Evolutionary conservation across 2,113 vertebrate species (phyloP).

Genomic region (Solea senegalensis): DNA sequence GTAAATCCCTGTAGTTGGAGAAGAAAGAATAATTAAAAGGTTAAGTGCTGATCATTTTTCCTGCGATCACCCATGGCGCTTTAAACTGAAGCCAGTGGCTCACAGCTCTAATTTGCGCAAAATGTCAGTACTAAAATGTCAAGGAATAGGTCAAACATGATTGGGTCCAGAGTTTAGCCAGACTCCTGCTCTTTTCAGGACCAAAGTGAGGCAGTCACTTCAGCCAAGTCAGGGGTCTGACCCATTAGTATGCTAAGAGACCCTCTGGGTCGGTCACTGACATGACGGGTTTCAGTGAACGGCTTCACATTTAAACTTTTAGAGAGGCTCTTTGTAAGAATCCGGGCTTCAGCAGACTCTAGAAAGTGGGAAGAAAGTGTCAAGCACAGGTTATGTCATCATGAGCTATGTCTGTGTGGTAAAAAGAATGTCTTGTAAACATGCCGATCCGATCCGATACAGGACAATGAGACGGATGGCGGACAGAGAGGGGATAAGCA

Average conservation of each 20-base stretch:
- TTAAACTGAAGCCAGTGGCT: constrained; percentile 65
- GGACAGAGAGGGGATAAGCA: too few species aligned
- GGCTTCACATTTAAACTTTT: constrained; percentile 4
- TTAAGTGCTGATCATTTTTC: constrained; percentile 76
- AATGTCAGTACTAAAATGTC: constrained; percentile 82
- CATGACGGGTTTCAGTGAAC: constrained; percentile 29
- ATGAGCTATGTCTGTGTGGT: too few species aligned
- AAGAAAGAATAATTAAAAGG: constrained; percentile 81
- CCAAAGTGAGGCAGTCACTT: constrained; percentile 50
- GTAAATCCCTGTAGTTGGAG: constrained; percentile 57
- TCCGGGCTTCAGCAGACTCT: neutral
- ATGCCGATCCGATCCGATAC: too few species aligned
- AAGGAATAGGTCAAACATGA: constrained; percentile 78
- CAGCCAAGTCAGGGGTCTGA: constrained; percentile 31
- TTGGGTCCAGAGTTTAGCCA: constrained; percentile 55
- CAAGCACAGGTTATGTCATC: neutral
- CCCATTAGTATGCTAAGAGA: constrained; percentile 60
- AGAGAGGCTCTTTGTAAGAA: neutral
- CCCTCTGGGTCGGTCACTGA: constrained; percentile 40
- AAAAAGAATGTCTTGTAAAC: too few species aligned
- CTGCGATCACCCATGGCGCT: constrained; percentile 66
- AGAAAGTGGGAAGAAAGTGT: neutral
- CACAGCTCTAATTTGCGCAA: constrained; percentile 78
- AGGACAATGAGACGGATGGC: too few species aligned
- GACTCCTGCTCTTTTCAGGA: constrained; percentile 36